These are phyloP conservation scores for Lamproptera curius DNA, from an alignment of 2,888 invertebrate genomes.

Conservation along the genomic window DNA sequence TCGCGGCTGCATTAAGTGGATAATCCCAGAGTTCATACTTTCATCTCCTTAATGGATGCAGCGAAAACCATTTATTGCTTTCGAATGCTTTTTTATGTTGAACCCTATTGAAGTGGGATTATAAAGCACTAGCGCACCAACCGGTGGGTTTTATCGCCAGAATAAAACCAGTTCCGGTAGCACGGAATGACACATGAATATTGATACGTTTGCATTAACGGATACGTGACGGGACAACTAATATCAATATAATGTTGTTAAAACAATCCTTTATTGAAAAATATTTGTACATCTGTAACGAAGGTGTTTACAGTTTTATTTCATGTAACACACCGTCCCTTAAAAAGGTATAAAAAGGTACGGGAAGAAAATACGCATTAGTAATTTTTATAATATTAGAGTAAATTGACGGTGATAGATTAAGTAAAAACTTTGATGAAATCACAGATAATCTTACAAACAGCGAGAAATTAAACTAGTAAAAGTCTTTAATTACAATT, in stretches of 20 bases:
- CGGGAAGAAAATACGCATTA: too few relatives aligned
- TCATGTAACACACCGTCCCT: too few relatives aligned
- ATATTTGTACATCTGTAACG: background rate
- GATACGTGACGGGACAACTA: background rate
- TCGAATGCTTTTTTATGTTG: constrained; percentile 47
- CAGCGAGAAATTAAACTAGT: too few relatives aligned
- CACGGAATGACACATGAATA: constrained; percentile 8
- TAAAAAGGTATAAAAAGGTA: too few relatives aligned
- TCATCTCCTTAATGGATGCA: constrained; percentile 70
- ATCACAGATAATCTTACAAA: too few relatives aligned
- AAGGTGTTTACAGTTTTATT: too few relatives aligned
- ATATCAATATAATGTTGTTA: background rate
- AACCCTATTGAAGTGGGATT: constrained; percentile 41
- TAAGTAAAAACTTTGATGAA: too few relatives aligned
- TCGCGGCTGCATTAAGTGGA: constrained; percentile 55
- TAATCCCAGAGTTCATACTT: constrained; percentile 68
- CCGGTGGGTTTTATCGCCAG: constrained; percentile 22
- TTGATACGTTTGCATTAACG: constrained; percentile 2
- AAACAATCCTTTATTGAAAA: too few relatives aligned
- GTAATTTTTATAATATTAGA: too few relatives aligned
- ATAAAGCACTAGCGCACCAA: constrained; percentile 30
- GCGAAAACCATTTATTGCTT: constrained; percentile 58
- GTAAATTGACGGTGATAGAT: too few relatives aligned
- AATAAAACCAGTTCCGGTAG: constrained; percentile 5
- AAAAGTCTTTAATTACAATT: too few relatives aligned